Base-by-base conservation (phyloP, 2,888 invertebrate species). In the Gortyna flavago region DNA sequence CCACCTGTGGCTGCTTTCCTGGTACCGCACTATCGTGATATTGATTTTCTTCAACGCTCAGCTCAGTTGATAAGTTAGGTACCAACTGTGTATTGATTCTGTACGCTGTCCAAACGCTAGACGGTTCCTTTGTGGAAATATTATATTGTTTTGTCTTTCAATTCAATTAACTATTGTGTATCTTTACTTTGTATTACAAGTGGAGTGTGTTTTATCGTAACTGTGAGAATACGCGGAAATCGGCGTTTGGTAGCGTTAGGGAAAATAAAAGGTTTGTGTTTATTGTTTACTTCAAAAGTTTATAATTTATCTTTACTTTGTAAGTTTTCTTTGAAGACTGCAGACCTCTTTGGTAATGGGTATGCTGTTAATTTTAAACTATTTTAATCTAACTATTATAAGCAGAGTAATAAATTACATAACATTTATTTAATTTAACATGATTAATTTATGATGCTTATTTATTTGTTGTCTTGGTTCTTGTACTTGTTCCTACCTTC, bases 1-100 rank as follows among this genome's bases (percentile, higher is more conserved):
- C 85, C 89, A 93, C 93, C 89, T 92, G 92, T 92, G 91, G 91
- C 87, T 85, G 86, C 11, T 25, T 25, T 38, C 87, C 79, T 84
- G 48, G 85, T 84, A 83, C 80, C 57, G 80, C 75, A 77, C 77
- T 38, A 38, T 71, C 71, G 80, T 61, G 73, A 79, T 93, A 92
- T 92, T 90, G 92, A 92, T 93, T 91, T 92, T 90, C 85, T 79
- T 74, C 75, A 67, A 54, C 44, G 71, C 59, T 75, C 2, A 62
- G 84, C 73, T 84, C 80, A 84, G 87, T 85, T 81, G 85, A 78
- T 86, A 81, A 85, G 76, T 83, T 75, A n/a, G n/a, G n/a, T n/a
- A n/a, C n/a, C n/a, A n/a, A 83, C 83, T 77, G 81, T 73, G 77
- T 87, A 90, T 91, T 85, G 90, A 87, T 88, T 88, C 83, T 83